phyloP scores from a whole-genome alignment of 2,113 vertebrate species.

The Mormyrus lacerda region DNA sequence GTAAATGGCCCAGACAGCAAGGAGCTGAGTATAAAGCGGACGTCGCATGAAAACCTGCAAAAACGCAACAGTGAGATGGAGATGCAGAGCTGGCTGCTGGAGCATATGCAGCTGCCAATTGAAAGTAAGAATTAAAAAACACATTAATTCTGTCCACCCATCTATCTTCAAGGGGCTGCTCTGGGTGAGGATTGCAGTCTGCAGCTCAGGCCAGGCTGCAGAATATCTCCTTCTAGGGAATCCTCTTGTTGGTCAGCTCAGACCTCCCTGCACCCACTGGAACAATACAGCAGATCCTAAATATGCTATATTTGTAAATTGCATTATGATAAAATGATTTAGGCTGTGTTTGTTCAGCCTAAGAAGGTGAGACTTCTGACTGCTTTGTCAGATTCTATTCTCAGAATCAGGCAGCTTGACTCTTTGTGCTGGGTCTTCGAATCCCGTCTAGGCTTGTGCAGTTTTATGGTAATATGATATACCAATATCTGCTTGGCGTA shows the following conservation, averaged over 20 bases:
- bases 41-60: slow-evolving; percentile 44
- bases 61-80: slow-evolving; percentile 73
- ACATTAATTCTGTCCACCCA: background rate
- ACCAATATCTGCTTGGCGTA: background rate
- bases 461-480: background rate
- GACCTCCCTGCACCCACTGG: background rate
- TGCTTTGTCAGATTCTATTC: background rate
- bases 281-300: background rate
- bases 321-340: background rate
- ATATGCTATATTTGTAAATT: background rate
- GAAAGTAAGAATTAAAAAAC: slow-evolving; percentile 67
- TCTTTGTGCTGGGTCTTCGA: background rate
- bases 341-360: background rate
- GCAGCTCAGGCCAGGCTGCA: background rate
- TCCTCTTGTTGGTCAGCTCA: background rate
- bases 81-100: slow-evolving; percentile 75
- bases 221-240: background rate
- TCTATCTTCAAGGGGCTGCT: background rate
- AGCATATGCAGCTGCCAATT: slow-evolving; percentile 91
- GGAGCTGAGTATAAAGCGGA: slow-evolving; percentile 35
- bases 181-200: background rate
- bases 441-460: background rate
- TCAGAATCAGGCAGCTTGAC: background rate
- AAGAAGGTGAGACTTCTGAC: background rate
- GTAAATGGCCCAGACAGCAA: slow-evolving; percentile 29